Conservation (phyloP, 2,113 vertebrate species). For the Aegypius monachus region DNA sequence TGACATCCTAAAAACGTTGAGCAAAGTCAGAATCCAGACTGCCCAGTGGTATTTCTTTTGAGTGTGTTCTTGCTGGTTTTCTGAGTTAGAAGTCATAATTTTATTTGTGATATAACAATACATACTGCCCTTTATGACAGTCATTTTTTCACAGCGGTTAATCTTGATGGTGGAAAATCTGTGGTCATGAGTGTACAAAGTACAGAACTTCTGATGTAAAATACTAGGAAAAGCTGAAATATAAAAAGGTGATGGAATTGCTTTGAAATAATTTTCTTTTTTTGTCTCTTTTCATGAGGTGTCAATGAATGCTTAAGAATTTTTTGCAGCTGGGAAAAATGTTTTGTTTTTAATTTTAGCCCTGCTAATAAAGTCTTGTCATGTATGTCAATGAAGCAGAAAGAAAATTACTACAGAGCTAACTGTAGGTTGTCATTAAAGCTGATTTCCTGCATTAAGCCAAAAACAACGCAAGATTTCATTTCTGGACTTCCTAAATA, state of each 20-base stretch:
- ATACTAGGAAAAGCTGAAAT: not conserved
- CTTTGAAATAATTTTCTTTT: not conserved
- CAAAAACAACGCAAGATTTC: constrained; percentile 1
- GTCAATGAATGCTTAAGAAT: not conserved
- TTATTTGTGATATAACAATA: not conserved
- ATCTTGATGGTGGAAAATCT: not conserved
- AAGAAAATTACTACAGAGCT: constrained; percentile 50
- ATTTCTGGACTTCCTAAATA: constrained; percentile 9
- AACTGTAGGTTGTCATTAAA: constrained; percentile 63
- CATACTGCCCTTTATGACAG: not conserved
- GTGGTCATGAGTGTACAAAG: not conserved
- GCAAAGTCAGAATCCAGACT: not conserved
- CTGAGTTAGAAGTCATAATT: not conserved
- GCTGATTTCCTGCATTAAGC: constrained; percentile 27
- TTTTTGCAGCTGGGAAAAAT: not conserved
- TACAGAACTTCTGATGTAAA: not conserved
- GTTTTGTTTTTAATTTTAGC: constrained; percentile 50
- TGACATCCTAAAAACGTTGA: not conserved
- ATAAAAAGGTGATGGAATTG: not conserved
- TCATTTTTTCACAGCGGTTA: not conserved
- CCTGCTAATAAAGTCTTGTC: constrained; percentile 41
- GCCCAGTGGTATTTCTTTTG: not conserved
- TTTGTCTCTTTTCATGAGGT: not conserved
- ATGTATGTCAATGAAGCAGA: constrained; percentile 34
- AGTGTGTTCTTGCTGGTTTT: not conserved